These are phyloP conservation scores for Mugil cephalus DNA, from an alignment of 2,113 vertebrate species.

Conservation along the genomic window DNA sequence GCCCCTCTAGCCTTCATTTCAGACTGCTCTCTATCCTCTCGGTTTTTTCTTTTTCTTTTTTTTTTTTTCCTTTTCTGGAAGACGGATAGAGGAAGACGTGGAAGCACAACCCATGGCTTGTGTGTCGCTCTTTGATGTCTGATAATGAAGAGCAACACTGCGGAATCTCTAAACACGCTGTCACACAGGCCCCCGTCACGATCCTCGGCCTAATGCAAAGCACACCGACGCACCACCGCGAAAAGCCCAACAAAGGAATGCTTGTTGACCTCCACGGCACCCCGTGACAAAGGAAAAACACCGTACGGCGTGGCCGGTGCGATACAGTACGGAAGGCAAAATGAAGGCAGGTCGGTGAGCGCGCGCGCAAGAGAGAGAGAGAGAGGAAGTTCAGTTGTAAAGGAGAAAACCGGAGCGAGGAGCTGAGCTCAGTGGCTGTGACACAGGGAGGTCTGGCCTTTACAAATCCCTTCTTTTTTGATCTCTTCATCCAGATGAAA, in stretches of 20 bases:
- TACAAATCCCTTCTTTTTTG: slow-evolving; percentile 86
- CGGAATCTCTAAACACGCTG: slow-evolving; percentile 58
- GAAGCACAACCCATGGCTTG: slow-evolving; percentile 46
- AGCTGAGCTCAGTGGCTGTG: slow-evolving; percentile 56
- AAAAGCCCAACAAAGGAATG: slow-evolving; percentile 17
- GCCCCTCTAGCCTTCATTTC: slow-evolving; percentile 79
- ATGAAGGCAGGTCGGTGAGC: background rate
- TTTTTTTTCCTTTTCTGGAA: slow-evolving; percentile 35
- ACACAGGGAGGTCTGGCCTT: slow-evolving; percentile 77
- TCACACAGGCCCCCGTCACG: slow-evolving; percentile 30
- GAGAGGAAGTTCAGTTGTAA: slow-evolving; percentile 62
- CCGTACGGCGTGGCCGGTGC: no score
- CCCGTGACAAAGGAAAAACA: slow-evolving; percentile 37
- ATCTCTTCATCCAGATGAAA: slow-evolving; percentile 96
- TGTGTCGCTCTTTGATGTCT: slow-evolving; percentile 62
- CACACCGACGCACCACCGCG: slow-evolving; percentile 10
- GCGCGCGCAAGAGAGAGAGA: background rate
- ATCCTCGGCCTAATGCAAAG: slow-evolving; percentile 40
- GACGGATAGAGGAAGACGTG: slow-evolving; percentile 52
- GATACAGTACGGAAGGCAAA: slow-evolving; percentile 16
- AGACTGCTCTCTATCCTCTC: slow-evolving; percentile 58
- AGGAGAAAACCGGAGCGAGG: slow-evolving; percentile 46
- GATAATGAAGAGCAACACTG: slow-evolving; percentile 56
- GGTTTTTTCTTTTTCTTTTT: slow-evolving; percentile 33
- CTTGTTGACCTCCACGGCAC: slow-evolving; percentile 34